Evolutionary conservation across 2,797 vertebrate species (phyloP).

Genomic region (Chelmon rostratus): DNA sequence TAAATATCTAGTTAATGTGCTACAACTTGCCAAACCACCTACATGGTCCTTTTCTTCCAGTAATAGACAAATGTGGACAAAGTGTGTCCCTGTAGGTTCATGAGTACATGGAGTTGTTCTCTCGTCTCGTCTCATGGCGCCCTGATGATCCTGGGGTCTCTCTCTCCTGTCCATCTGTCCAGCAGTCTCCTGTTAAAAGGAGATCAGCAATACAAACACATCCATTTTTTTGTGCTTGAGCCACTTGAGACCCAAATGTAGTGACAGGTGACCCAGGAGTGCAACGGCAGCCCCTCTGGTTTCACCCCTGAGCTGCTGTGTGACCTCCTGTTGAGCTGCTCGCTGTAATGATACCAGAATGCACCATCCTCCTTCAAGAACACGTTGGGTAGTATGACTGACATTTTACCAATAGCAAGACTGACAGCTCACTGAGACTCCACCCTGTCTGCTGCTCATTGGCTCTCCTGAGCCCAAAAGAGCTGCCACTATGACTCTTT

Average conservation of each 20-base stretch:
- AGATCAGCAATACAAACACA: neutral
- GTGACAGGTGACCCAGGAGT: neutral
- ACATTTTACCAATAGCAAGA: too few species aligned
- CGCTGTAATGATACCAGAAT: slow-evolving; percentile 16
- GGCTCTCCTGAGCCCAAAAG: slow-evolving; percentile 22
- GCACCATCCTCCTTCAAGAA: slow-evolving; percentile 38
- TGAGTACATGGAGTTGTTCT: neutral
- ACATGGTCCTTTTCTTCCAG: neutral
- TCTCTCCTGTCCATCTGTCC: neutral
- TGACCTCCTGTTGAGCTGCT: slow-evolving; percentile 12
- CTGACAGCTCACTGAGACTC: slow-evolving; percentile 6
- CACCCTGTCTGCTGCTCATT: slow-evolving; percentile 32
- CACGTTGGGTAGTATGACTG: slow-evolving; percentile 47
- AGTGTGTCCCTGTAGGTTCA: neutral
- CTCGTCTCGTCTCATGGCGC: neutral
- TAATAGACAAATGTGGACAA: neutral
- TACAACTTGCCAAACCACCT: too few species aligned
- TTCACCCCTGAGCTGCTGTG: slow-evolving; percentile 12
- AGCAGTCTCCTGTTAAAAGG: neutral
- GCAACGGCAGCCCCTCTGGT: neutral
- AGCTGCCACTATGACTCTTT: neutral
- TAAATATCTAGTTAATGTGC: too few species aligned
- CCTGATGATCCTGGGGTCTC: neutral
- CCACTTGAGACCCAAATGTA: neutral
- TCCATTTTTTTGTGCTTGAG: neutral